Base-by-base conservation (phyloP, 2,113 vertebrate species). In the Entelurus aequoreus region DNA sequence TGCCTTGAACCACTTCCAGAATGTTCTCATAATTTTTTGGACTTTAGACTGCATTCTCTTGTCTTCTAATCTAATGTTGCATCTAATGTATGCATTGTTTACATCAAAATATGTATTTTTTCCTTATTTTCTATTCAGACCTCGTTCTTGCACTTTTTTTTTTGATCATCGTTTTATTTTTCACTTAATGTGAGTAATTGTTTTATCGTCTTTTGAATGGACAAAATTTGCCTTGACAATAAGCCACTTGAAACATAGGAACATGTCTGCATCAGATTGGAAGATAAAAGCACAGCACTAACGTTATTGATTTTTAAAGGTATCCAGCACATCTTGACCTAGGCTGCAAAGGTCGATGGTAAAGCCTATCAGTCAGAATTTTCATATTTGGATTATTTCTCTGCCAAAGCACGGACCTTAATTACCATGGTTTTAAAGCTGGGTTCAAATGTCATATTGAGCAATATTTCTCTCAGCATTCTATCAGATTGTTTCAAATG, bases 1-100 rank as follows among this genome's bases (percentile, higher is more conserved):
- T 5, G 63, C 76, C 70, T 82, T 85, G 65, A 86, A 81, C 79
- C 72, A 44, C 63, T 66, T 79, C 84, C 79, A 84, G 71, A 69
- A 49, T 35, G 7, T 56, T 54, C 42, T 72, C 72, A 65, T 49
- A 35, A 65, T 66, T 66, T 49, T 62, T 53, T 37, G 46, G 5
- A 62, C 65, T 71, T 65, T 71, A 11, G 54, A 35, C 59, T 70
- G 13, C 49, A 54, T 68, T 66, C 16, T 55, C 62, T 54, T 13
- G 48, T 58, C 14, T 62, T 12, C 54, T 71, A 58, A 61, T 74
- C 53, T 37, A 42, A 44, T 72, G 71, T 71, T 76, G 54, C 51
- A 40, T 67, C 49, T 49, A 8, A 8, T 15, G 35, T 16, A 55
- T 14, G 14, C 35, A 15, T 16, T 55, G n/a, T 55, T 8, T 15